Evolutionary conservation across 2,888 invertebrate species (phyloP).

Genomic region (Priapulus caudatus): DNA sequence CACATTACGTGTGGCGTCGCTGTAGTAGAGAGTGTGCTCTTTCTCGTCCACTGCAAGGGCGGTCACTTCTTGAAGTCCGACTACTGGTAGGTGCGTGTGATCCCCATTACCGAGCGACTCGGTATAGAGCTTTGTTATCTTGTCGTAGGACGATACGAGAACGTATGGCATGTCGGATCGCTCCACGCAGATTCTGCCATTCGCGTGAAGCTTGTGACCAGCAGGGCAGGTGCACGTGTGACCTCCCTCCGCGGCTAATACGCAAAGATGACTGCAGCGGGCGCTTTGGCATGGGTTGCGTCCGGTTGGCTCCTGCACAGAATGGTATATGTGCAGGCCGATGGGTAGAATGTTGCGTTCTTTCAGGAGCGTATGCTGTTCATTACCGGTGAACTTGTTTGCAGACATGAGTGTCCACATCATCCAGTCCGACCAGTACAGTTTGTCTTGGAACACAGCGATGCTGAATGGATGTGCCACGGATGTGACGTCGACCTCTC

Average conservation of each 20-base stretch:
- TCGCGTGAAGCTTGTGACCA: neutral
- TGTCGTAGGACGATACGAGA: no score
- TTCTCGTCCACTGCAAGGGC: no score
- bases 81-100: no score
- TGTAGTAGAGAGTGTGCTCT: no score
- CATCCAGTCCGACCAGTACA: neutral
- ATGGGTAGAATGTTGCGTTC: neutral
- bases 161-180: no score
- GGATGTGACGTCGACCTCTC: no score
- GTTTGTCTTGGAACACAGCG: neutral
- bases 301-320: neutral
- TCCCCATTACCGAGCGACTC: no score
- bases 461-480: neutral
- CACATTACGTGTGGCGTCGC: no score
- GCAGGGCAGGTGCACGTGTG: neutral
- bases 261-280: neutral
- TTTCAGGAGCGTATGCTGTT: neutral
- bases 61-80: no score
- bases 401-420: neutral
- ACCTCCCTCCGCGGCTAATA: neutral
- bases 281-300: neutral
- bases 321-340: neutral
- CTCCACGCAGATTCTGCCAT: neutral
- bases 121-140: no score
- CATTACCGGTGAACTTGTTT: neutral